These are phyloP conservation scores for Lepidocolaptes lacrymiger DNA, from an alignment of 2,797 vertebrate species.

Conservation along the genomic window DNA sequence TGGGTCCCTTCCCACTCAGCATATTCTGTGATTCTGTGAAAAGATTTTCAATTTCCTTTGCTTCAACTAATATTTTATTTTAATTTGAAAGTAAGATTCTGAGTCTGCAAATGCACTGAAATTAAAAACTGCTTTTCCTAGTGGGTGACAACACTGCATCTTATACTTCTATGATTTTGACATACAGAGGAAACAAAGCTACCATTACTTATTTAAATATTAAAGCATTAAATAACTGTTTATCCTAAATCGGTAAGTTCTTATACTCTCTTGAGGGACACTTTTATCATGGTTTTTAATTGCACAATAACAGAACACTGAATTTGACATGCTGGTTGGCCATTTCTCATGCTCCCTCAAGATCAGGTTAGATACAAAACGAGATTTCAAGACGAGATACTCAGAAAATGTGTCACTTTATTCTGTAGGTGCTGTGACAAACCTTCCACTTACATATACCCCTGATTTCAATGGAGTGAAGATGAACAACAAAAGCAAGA, in stretches of 20 bases:
- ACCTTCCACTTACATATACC: background rate
- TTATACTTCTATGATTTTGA: background rate
- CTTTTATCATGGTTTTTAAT: background rate
- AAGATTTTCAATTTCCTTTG: background rate
- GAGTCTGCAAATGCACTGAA: background rate
- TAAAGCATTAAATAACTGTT: constrained; percentile 28
- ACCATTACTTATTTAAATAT: background rate
- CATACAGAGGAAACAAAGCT: background rate
- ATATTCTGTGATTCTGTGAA: background rate
- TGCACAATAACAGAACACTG: background rate
- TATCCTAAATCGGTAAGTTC: background rate
- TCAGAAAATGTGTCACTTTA: background rate
- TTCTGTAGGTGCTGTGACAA: background rate
- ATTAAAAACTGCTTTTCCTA: background rate
- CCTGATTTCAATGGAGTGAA: background rate
- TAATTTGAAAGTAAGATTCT: background rate
- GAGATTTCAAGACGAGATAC: background rate
- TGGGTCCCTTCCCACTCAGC: background rate
- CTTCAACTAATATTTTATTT: background rate
- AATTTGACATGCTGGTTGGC: background rate
- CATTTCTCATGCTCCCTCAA: background rate
- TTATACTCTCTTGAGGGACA: constrained; percentile 14
- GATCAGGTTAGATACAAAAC: background rate
- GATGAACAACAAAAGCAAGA: background rate
- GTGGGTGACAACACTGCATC: background rate